These are phyloP conservation scores for Halcyon smyrnensis DNA, from an alignment of 2,797 vertebrate species.

Conservation along the genomic window DNA sequence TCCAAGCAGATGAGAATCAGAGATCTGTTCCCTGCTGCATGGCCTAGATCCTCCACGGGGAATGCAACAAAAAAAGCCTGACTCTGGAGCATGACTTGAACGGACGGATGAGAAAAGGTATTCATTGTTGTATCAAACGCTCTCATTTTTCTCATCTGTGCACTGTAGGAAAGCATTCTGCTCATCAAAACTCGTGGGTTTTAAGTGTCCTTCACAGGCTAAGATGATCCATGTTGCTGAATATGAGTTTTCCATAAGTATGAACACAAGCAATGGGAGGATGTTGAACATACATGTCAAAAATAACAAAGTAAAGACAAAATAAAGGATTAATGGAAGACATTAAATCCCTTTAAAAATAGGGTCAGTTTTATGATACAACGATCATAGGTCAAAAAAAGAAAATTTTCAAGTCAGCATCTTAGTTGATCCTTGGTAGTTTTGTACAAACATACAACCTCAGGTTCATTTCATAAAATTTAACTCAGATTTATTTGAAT, in stretches of 20 bases:
- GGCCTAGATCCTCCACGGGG: background rate
- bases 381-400: background rate
- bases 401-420: background rate
- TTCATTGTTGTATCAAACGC: background rate
- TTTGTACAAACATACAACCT: background rate
- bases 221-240: background rate
- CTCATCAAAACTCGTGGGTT: background rate
- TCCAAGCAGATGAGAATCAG: background rate
- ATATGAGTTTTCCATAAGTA: background rate
- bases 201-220: background rate
- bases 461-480: background rate
- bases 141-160: background rate
- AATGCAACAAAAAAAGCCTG: background rate
- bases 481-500: background rate
- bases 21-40: background rate
- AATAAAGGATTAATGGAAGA: background rate
- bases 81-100: background rate
- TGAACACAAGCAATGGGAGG: background rate
- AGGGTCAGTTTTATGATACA: background rate
- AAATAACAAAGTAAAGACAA: background rate
- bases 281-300: background rate
- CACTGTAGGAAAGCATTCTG: background rate
- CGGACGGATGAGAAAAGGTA: background rate
- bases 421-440: background rate
- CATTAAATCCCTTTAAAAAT: background rate